phyloP scores from a whole-genome alignment of 2,113 vertebrate genomes.

The Podiceps cristatus region DNA sequence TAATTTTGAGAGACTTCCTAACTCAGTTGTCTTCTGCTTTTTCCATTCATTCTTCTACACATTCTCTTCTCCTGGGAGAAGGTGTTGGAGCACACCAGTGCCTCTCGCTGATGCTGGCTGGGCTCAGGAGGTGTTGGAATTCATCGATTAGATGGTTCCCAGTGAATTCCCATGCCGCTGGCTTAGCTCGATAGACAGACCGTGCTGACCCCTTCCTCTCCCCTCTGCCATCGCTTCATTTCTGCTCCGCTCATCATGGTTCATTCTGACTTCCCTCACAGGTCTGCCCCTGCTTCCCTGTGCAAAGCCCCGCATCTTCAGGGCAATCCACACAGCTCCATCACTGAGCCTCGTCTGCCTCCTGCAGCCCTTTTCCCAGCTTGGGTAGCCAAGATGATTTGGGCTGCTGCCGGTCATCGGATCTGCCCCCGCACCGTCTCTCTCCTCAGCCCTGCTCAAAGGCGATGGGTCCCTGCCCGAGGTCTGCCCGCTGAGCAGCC shows the following conservation, averaged over 20 bases:
- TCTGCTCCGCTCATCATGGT: background rate
- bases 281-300: background rate
- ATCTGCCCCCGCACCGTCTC: background rate
- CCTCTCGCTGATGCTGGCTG: background rate
- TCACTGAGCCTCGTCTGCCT: background rate
- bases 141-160: fast-evolving
- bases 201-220: background rate
- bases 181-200: background rate
- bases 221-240: background rate
- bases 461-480: background rate
- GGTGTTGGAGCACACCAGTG: background rate
- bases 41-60: background rate
- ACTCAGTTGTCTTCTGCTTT: background rate
- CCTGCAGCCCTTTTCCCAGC: background rate
- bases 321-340: background rate
- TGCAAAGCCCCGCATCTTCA: background rate
- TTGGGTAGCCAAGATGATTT: background rate
- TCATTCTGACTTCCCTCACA: background rate
- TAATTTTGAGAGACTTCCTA: slow-evolving; percentile 15
- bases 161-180: background rate
- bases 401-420: background rate
- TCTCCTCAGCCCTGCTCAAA: background rate
- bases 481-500: background rate
- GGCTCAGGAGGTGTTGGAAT: background rate
- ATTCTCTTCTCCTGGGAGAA: background rate